Conservation (phyloP, 2,888 invertebrate genomes). For the Autographa gamma region DNA sequence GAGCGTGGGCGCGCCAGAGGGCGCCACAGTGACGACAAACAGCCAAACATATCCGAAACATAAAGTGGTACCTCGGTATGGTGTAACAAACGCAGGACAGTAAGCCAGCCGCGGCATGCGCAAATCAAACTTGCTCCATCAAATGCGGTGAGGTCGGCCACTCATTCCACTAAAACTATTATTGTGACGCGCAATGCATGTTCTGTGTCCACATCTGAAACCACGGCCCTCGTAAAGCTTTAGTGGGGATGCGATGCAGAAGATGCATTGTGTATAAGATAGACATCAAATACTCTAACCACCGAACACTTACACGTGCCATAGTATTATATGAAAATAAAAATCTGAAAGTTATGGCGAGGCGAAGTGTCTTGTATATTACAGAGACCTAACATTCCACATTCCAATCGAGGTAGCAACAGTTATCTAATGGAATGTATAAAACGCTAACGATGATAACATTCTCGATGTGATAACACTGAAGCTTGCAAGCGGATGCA, state of each 20-base stretch:
- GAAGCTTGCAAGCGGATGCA: constrained; percentile 86
- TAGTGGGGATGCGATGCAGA: constrained; percentile 73
- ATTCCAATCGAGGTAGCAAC: constrained; percentile 69
- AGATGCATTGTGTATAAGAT: constrained; percentile 79
- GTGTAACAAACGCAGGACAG: constrained; percentile 85
- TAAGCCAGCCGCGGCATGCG: constrained; percentile 87
- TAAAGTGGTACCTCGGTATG: constrained; percentile 84
- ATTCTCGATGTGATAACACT: constrained; percentile 85
- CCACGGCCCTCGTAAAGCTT: constrained; percentile 62
- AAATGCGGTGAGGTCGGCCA: constrained; percentile 88
- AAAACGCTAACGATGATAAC: constrained; percentile 82
- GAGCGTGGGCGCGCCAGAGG: constrained; percentile 77
- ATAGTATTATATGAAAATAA: constrained; percentile 61
- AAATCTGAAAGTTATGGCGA: constrained; percentile 67
- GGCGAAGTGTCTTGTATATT: constrained; percentile 71
- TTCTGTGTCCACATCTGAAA: constrained; percentile 79
- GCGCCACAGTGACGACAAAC: constrained; percentile 85
- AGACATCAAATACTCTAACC: constrained; percentile 72
- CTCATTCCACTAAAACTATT: constrained; percentile 88
- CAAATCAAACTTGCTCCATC: constrained; percentile 87
- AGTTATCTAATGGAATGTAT: constrained; percentile 68
- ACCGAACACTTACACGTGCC: constrained; percentile 63
- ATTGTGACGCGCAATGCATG: constrained; percentile 83
- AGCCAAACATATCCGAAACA: constrained; percentile 82
- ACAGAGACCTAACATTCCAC: constrained; percentile 81